phyloP scores from a whole-genome alignment of 2,797 vertebrate species.

The Aplochiton taeniatus region DNA sequence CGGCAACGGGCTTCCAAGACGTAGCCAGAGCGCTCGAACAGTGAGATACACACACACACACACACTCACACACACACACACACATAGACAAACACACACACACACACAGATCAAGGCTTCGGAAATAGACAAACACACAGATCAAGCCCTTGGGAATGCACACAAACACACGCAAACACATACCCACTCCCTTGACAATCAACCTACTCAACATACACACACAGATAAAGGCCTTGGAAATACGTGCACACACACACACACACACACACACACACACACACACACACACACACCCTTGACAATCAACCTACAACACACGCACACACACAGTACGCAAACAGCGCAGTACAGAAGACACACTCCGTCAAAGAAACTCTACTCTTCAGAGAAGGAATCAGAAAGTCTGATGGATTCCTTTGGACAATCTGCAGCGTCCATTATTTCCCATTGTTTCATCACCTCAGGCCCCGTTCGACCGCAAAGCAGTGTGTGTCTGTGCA shows the following conservation, averaged over 20 bases:
- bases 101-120: too few species aligned
- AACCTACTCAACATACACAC: background rate
- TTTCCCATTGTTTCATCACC: conserved; percentile 72
- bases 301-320: too few species aligned
- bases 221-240: too few species aligned
- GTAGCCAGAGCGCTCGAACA: conserved; percentile 88
- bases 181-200: background rate
- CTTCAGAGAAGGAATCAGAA: conserved; percentile 16
- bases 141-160: too few species aligned
- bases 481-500: background rate
- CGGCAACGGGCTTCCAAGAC: conserved; percentile 86
- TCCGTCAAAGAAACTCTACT: background rate
- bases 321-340: too few species aligned
- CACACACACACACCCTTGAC: background rate
- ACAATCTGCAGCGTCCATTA: conserved; percentile 41
- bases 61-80: background rate
- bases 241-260: background rate
- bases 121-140: too few species aligned
- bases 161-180: too few species aligned
- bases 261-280: background rate
- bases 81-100: too few species aligned
- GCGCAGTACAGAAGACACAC: too few species aligned
- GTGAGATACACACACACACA: conserved; percentile 70
- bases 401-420: conserved; percentile 34
- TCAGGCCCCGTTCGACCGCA: conserved; percentile 39